Evolutionary conservation across 2,113 vertebrate genomes (phyloP).

Genomic region (Osmerus mordax): DNA sequence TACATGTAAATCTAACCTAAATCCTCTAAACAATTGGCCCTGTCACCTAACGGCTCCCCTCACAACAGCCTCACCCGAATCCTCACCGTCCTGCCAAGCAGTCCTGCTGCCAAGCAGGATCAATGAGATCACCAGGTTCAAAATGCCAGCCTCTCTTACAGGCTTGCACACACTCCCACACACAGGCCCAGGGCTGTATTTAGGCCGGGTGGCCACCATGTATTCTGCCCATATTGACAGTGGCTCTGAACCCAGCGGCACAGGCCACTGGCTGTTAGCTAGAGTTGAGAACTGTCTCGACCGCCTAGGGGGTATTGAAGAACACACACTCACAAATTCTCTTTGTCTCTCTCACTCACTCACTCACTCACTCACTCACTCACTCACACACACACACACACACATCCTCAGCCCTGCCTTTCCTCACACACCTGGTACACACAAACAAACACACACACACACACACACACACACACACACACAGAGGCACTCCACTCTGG

Average conservation of each 20-base stretch:
- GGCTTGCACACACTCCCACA: background rate
- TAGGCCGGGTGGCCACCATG: too few species aligned
- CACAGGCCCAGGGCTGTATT: too few species aligned
- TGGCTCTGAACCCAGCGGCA: too few species aligned
- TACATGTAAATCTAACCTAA: too few species aligned
- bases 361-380: background rate
- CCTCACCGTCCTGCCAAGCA: background rate
- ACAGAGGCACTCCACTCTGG: conserved; percentile 41
- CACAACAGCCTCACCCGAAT: background rate
- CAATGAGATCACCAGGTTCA: background rate
- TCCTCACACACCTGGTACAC: too few species aligned
- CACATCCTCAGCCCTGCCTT: too few species aligned
- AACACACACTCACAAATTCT: background rate
- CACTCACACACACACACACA: background rate
- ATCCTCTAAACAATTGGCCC: background rate
- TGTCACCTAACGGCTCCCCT: background rate
- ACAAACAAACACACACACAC: too few species aligned
- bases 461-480: conserved; percentile 13
- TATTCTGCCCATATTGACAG: too few species aligned
- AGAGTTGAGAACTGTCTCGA: too few species aligned
- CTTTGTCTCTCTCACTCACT: background rate
- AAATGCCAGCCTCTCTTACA: background rate
- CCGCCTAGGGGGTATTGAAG: background rate
- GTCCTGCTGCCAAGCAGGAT: background rate
- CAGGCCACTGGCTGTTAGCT: too few species aligned